Base-by-base conservation (phyloP, 2,113 vertebrate species). In the Oryctolagus cuniculus region DNA sequence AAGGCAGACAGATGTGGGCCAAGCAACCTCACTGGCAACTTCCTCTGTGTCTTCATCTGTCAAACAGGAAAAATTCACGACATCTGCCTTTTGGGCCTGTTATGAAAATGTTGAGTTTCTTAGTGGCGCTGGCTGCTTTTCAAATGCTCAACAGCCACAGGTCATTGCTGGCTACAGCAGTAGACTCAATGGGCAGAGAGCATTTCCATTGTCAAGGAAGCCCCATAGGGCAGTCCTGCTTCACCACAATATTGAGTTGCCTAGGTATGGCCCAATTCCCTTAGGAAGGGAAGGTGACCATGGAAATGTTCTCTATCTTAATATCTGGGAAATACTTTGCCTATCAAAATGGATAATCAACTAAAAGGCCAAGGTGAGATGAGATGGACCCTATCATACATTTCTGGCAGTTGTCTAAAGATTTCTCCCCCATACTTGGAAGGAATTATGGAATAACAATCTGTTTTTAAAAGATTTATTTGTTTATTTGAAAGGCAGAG, bases 21-120 rank as follows among this genome's bases (percentile, higher is more conserved):
- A 86, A 0, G 44, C 21, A 25, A 2, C 4, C 11, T 38, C 2
- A 16, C 29, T 8, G 58, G 72, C 73, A 34, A 51, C 2, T 53
- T 73, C 81, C 64, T 93, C 77, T 19, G 89, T 92, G 85, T 97
- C 66, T 63, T 87, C 67, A 55, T 77, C 36, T 72, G 24, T 49
- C 67, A 81, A 72, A 19, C 7, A 29, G 63, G 27, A 70, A 77
- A 85, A 73, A 83, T 10, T 10, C 82, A 44, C 13, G 36, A 29
- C 27, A 49, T 0, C 27, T 80, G 73, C 44, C n/a, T 64, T 15
- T 88, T 38, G 6, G 55, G 34, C 69, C 8, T 79, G 9, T 31
- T 58, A 38, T 69, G 44, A 77, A 63, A 73, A 38, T 22, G 44
- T n/a, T 36, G 4, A 36, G 25, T 38, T 36, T 73, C n/a, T 83